Evolutionary conservation across 2,113 vertebrate genomes (phyloP), one percentile per base, ranked within the genome.

Genomic region (Rhizomys pruinosus): DNA sequence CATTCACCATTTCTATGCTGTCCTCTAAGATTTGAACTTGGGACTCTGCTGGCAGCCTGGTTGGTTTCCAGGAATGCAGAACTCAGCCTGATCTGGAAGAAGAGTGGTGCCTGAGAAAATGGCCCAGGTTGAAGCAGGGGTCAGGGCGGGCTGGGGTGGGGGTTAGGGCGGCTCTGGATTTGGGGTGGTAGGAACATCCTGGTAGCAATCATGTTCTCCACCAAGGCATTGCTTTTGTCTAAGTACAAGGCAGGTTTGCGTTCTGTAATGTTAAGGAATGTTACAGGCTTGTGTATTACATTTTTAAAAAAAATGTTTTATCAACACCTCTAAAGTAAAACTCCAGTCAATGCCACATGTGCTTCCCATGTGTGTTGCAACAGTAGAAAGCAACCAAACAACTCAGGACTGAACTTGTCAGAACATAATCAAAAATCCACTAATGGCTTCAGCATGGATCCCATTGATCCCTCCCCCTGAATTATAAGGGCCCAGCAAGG

Each of bases 371-470:
- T 98, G 98, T 97, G 96, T 94, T 93, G 87, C 81, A 63, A 97
- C 87, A 87, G 87, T 39, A 92, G 91, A 96, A 94, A 97, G 93
- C 87, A 87, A 98, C 98, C 97, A 98, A 98, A 98, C 97, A 98
- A 96, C 96, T 97, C 88, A 87, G 92, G 97, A 96, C 97, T 98
- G 98, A 98, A 98, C 97, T 98, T 98, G 98, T 98, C 97, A 98
- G 97, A 98, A 97, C 98, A 92, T 96, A 98, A 98, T 98, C 95
- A 98, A 95, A 96, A 98, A 91, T 97, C 96, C 63, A 77, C 97
- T 98, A 98, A 98, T 98, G 97, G 97, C 97, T 98, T 98, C 98
- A 97, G 95, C 91, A 96, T 98, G 98, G 97, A 97, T 94, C 93
- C 94, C 96, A 96, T 96, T 76, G 93, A 95, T 64, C 87, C 82